Evolutionary conservation across 64 coral and sea anemone species (phyloP), one percentile per base, ranked within the genome.

Genomic region (Pocillopora verrucosa): DNA sequence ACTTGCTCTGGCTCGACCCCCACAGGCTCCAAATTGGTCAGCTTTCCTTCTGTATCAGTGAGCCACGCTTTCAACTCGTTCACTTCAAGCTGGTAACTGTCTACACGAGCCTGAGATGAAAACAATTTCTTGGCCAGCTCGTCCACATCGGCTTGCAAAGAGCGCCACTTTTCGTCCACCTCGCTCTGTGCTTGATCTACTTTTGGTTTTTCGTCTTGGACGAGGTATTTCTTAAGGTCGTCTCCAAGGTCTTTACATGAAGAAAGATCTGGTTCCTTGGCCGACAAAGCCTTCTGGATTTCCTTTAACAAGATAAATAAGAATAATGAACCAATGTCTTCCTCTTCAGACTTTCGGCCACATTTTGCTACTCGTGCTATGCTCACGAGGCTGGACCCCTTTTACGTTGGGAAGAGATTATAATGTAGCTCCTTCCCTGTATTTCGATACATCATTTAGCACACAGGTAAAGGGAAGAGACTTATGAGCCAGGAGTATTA

Each of bases 1-100:
- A 97, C 95, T 10, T 69, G 86, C 56, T 97, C 95, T 35, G 95
- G 95, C 45, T 93, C 92, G 22, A 97, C 95, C 17, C 87, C 95
- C 38, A 97, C 84, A 5, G 95, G 95, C 1, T 91, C 95, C 63
- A 97, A 56, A 36, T 77, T 65, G 9, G 69, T 56, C 16, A 93
- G 41, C 5, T 62, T 91, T 57, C 87, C 83, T 62, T 97, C 95
- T 5, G 92, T 97, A 5, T 77, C 83, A 34, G 68, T 76, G 61
- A 97, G 72, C 95, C 95, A 97, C 17, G 84, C 56, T n/a, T 87
- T 89, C 13, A 97, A 35, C 10, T 97, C 91, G 3, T 91, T 82
- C 16, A 93, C 86, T 19, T 89, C 80, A 70, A 65, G 61, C 19
- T 97, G 72, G 79, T 91, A 93, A 24, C 84, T 88, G 15, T 94